Evolutionary conservation across 1,140 invertebrate species (phyloP), one percentile per base, ranked within the genome.

Genomic region (Centruroides vittatus): DNA sequence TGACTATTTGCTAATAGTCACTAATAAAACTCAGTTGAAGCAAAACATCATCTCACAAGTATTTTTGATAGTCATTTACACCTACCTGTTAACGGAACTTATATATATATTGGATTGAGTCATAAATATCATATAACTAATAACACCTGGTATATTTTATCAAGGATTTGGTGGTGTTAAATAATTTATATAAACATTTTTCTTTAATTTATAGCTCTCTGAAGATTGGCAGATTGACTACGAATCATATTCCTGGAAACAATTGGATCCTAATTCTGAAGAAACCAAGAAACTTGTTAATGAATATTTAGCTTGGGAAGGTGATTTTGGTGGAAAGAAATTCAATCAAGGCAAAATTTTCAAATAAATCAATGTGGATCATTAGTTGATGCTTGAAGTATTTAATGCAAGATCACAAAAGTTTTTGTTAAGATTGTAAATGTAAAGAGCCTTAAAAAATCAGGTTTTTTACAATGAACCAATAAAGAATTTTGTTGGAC

Each of bases 261-360:
- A 99, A 77, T 77, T 99, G 51, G 89, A 99, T 75, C 79, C 89
- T 50, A 77, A 80, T 59, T 80, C 78, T 55, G 81, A 83, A 65
- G 84, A 89, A 69, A 94, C 90, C 55, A 98, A 96, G 78, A 83
- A 88, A 68, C 72, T 95, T 50, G 89, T 99, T 9, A 78, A 86
- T 65, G 84, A 96, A 71, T 98, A 98, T 76, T 86, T 98, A 72
- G 82, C 85, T 11, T 98, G 93, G 94, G 80, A 81, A 69, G 93
- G 90, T 54, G 89, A 98, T 71, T 91, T 90, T 73, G 75, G 84
- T 61, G 90, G 92, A 60, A 85, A 93, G 69, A 84, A 88, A 74
- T 96, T 98, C 80, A 97, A 95, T 76, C 89, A 98, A 80, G 96
- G 96, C 75, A 99, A 99, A 80, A 93, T 98, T 73, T 99, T 98